Evolutionary conservation across 1,140 invertebrate genomes (phyloP).

Genomic region (Drosophila kanapiae): DNA sequence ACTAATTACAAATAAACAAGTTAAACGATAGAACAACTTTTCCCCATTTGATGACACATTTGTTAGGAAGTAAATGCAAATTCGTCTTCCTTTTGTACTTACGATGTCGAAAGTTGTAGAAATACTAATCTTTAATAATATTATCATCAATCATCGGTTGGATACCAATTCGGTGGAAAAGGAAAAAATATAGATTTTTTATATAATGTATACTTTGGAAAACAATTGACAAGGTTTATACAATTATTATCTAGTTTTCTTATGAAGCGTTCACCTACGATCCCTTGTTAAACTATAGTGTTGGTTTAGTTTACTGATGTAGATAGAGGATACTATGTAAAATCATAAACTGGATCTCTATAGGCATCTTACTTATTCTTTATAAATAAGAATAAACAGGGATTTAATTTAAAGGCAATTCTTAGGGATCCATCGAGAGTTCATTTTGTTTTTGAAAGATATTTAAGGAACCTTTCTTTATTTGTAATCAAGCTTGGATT

Average conservation of each 20-base stretch:
- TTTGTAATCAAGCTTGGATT: background rate
- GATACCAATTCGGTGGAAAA: background rate
- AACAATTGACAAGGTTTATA: background rate
- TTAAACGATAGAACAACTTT: conserved; percentile 8
- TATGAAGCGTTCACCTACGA: too few relatives aligned
- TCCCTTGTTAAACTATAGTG: too few relatives aligned
- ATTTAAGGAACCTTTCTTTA: background rate
- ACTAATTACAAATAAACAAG: conserved; percentile 27
- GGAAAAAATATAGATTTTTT: background rate
- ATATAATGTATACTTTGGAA: background rate
- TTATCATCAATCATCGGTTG: conserved; percentile 2
- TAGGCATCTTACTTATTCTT: background rate
- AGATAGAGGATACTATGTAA: too few relatives aligned
- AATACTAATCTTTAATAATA: background rate
- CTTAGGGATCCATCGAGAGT: background rate
- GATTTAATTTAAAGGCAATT: background rate
- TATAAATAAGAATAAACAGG: background rate
- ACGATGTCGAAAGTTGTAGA: background rate
- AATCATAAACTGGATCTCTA: background rate
- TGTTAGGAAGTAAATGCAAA: conserved; percentile 21
- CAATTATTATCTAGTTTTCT: too few relatives aligned
- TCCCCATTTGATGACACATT: conserved; percentile 13
- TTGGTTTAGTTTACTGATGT: too few relatives aligned
- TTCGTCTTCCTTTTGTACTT: background rate
- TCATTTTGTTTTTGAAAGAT: background rate